A percentile compares a stretch with the other conserved stretches of the same genome.
Evolutionary conservation across 2,888 invertebrate genomes (phyloP).

Genomic region (Schizotus pectinicornis): DNA sequence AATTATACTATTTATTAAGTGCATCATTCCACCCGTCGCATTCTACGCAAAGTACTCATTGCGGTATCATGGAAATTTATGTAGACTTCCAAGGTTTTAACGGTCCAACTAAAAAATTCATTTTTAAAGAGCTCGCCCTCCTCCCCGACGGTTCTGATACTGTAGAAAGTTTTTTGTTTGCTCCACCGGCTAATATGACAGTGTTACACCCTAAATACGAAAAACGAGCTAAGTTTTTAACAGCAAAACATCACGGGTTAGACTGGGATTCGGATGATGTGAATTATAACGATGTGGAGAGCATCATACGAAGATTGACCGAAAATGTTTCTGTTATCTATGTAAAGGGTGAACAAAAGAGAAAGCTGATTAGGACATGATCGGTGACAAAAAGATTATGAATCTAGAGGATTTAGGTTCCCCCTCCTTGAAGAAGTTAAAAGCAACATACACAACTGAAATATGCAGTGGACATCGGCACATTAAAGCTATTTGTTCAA

Average conservation of each 20-base stretch:
- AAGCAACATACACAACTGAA: background rate
- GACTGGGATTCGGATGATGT: background rate
- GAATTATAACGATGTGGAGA: conserved; percentile 2
- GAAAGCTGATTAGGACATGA: background rate
- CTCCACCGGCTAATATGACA: no score
- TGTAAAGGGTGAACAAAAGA: conserved; percentile 8
- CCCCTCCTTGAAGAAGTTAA: conserved; percentile 1
- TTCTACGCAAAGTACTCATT: background rate
- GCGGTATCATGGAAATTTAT: background rate
- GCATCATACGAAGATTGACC: background rate
- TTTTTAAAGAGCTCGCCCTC: background rate
- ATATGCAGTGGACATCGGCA: background rate
- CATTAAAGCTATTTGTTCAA: background rate
- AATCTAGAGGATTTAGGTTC: conserved; percentile 8
- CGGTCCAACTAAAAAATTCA: background rate
- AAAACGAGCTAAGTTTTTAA: no score
- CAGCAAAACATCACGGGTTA: conserved; percentile 4
- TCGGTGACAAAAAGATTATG: background rate
- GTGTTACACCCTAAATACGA: no score
- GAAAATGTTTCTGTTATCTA: conserved; percentile 1
- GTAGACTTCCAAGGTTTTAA: background rate
- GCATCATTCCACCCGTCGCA: background rate
- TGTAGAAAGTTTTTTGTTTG: no score
- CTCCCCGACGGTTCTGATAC: no score
- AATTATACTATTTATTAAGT: background rate